A percentile compares a stretch with the other conserved stretches of the same genome.
Conservation (phyloP, 2,113 vertebrate species). For the Amazona vittata region DNA sequence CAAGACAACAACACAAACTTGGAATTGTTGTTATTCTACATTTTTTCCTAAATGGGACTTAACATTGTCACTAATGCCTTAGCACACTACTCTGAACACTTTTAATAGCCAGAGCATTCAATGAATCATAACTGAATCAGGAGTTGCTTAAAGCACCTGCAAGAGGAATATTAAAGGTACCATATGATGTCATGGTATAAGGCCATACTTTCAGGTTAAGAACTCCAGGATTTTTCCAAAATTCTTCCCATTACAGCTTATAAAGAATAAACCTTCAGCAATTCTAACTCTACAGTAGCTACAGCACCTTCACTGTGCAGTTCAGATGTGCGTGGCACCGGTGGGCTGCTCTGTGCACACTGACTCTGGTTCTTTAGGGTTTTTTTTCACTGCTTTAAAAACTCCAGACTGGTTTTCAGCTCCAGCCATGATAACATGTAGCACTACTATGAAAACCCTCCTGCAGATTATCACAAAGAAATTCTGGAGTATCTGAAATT, state of each 20-base stretch:
- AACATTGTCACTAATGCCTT: background rate
- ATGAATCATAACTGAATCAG: background rate
- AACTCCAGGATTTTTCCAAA: background rate
- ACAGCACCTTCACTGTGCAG: background rate
- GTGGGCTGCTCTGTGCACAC: background rate
- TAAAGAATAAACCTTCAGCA: background rate
- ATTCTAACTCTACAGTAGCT: background rate
- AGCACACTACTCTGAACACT: background rate
- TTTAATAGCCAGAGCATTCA: background rate
- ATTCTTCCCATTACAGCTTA: background rate
- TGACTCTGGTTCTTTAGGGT: background rate
- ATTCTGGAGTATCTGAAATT: background rate
- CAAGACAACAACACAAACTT: background rate
- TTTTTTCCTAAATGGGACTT: background rate
- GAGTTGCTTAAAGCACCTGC: background rate
- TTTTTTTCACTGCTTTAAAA: background rate
- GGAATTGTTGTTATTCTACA: background rate
- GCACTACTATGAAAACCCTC: background rate
- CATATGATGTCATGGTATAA: background rate
- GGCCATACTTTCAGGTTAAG: background rate
- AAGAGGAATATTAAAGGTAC: background rate
- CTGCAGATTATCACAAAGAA: background rate
- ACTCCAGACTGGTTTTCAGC: background rate
- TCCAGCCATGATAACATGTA: background rate
- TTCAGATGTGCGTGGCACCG: background rate